These are phyloP conservation scores for Diarsia rubi DNA, from an alignment of 2,888 invertebrate genomes.

Conservation along the genomic window DNA sequence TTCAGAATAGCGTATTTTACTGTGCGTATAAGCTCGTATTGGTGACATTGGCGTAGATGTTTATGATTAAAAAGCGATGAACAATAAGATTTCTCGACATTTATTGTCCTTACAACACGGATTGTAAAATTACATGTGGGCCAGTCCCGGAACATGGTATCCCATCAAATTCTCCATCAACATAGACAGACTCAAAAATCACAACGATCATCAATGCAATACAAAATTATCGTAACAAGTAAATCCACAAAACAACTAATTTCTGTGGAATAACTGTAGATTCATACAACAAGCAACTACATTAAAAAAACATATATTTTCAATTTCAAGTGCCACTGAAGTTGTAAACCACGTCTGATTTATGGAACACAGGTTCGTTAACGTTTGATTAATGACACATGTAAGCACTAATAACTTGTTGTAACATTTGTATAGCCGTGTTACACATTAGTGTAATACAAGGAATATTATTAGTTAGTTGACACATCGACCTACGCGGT, in stretches of 20 bases:
- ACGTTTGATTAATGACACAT: constrained; percentile 26
- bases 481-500: constrained; percentile 23
- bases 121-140: neutral
- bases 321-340: neutral
- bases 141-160: neutral
- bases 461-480: constrained; percentile 25
- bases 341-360: constrained; percentile 3
- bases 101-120: neutral
- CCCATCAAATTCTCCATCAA: neutral
- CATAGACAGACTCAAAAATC: neutral
- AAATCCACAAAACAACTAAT: neutral
- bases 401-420: constrained; percentile 18
- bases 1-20: too few relatives aligned
- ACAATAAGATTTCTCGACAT: neutral
- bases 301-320: constrained; percentile 3
- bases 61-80: neutral
- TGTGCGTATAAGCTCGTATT: too few relatives aligned
- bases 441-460: constrained; percentile 48
- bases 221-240: neutral
- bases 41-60: neutral
- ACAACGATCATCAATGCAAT: neutral
- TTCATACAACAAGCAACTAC: neutral
- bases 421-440: constrained; percentile 20
- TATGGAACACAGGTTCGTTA: constrained; percentile 7
- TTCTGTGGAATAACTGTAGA: too few relatives aligned